A percentile compares a stretch with the other conserved stretches of the same genome.
Evolutionary conservation across 2,113 vertebrate species (phyloP).

Genomic region (Columba janthina): DNA sequence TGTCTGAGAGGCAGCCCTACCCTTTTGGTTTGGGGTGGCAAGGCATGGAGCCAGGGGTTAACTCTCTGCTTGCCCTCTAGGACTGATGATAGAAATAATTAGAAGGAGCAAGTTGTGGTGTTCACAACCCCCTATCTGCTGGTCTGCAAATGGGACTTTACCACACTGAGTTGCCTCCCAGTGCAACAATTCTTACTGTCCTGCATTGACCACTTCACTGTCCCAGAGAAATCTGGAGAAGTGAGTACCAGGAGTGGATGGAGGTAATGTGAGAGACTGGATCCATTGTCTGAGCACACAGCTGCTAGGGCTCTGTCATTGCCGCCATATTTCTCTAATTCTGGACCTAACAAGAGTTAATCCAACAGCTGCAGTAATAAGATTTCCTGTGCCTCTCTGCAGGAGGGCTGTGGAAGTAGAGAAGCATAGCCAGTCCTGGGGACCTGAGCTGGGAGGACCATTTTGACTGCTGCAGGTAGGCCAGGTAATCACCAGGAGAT

Average conservation of each 20-base stretch:
- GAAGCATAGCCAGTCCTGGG: background rate
- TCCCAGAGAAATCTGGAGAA: constrained; percentile 76
- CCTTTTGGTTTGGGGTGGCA: background rate
- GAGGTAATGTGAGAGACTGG: background rate
- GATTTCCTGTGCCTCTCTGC: background rate
- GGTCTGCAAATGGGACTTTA: constrained; percentile 84
- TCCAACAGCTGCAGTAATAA: background rate
- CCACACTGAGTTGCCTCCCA: constrained; percentile 80
- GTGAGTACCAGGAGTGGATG: constrained; percentile 69
- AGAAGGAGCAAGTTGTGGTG: constrained; percentile 79
- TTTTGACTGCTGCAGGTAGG: background rate
- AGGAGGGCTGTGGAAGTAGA: background rate
- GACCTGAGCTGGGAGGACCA: background rate
- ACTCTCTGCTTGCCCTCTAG: constrained; percentile 33
- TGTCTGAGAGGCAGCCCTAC: background rate
- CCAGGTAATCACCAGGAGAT: background rate
- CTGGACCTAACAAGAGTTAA: background rate
- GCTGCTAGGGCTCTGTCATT: background rate
- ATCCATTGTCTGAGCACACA: background rate
- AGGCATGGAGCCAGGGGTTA: background rate
- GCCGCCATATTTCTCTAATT: background rate
- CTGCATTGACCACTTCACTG: constrained; percentile 73
- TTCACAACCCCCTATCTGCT: constrained; percentile 77
- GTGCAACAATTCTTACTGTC: constrained; percentile 74
- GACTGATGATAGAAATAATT: constrained; percentile 88